Percentiles rank a stretch among this genome's conserved stretches.
Evolutionary conservation across 1,140 invertebrate genomes (phyloP).

Genomic region (Hydropsyche tenuis): DNA sequence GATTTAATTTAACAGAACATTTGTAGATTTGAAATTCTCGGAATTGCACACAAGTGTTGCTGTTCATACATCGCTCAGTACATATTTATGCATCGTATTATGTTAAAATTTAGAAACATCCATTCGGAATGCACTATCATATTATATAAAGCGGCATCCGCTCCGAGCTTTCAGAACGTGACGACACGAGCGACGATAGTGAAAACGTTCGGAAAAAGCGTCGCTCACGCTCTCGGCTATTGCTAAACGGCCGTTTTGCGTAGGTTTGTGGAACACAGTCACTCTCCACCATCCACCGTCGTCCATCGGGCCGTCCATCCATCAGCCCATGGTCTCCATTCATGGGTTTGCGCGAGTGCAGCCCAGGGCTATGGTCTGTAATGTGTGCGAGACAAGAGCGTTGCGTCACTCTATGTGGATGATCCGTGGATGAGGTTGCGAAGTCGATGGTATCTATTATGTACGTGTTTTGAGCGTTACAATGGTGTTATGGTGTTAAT

Average conservation of each 20-base stretch:
- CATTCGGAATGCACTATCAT: no score
- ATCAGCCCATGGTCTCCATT: not conserved
- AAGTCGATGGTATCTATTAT: constrained; percentile 1
- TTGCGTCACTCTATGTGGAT: not conserved
- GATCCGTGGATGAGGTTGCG: not conserved
- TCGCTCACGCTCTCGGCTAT: constrained; percentile 18
- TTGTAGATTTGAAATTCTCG: no score
- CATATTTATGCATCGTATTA: no score
- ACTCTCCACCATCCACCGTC: not conserved
- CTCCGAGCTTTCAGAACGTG: constrained; percentile 17
- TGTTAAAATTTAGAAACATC: no score
- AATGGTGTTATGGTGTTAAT: not conserved
- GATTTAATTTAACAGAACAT: no score
- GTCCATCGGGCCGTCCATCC: constrained; percentile 13
- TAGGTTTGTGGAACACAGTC: constrained; percentile 25
- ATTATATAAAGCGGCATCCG: not conserved
- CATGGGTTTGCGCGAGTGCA: no score
- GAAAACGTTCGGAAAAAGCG: constrained; percentile 21
- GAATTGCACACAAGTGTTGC: no score
- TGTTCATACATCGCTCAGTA: no score
- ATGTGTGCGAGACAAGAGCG: no score
- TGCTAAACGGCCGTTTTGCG: constrained; percentile 27
- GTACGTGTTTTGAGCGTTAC: not conserved
- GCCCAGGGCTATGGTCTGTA: no score
- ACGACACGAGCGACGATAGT: constrained; percentile 23